Evolutionary conservation across 2,797 vertebrate species (phyloP).

Genomic region (Mycteria americana): DNA sequence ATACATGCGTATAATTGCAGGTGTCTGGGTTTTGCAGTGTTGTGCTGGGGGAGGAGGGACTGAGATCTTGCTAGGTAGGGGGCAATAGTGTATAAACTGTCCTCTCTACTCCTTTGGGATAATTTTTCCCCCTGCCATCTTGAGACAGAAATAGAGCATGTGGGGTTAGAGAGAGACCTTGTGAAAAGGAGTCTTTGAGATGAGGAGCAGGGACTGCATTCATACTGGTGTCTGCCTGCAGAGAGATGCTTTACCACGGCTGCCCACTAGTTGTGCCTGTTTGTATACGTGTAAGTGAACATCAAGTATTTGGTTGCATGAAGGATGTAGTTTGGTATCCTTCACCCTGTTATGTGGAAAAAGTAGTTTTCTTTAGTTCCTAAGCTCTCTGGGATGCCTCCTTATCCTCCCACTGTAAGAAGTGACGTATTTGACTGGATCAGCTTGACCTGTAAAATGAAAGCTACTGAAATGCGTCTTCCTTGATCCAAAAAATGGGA

Average conservation of each 20-base stretch:
- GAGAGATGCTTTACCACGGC: neutral
- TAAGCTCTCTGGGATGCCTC: neutral
- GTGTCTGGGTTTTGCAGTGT: neutral
- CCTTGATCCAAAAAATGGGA: neutral
- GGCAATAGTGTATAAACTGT: neutral
- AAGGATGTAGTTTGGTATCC: neutral
- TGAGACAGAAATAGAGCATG: neutral
- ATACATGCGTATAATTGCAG: neutral
- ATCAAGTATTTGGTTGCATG: neutral
- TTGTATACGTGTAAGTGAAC: fast-evolving
- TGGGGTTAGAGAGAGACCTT: neutral
- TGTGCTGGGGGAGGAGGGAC: neutral
- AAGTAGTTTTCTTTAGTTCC: neutral
- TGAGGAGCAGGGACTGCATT: fast-evolving
- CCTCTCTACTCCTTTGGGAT: neutral
- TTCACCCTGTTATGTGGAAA: neutral
- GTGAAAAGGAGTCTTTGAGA: neutral
- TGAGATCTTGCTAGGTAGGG: fast-evolving
- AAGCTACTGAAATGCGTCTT: neutral
- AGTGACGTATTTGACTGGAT: neutral
- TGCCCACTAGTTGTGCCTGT: neutral
- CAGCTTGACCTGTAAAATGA: neutral
- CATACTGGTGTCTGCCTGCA: fast-evolving
- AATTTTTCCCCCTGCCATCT: too few species aligned
- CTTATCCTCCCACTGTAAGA: neutral